Evolutionary conservation across 2,113 vertebrate species (phyloP).

Genomic region (Tupaia chinensis): DNA sequence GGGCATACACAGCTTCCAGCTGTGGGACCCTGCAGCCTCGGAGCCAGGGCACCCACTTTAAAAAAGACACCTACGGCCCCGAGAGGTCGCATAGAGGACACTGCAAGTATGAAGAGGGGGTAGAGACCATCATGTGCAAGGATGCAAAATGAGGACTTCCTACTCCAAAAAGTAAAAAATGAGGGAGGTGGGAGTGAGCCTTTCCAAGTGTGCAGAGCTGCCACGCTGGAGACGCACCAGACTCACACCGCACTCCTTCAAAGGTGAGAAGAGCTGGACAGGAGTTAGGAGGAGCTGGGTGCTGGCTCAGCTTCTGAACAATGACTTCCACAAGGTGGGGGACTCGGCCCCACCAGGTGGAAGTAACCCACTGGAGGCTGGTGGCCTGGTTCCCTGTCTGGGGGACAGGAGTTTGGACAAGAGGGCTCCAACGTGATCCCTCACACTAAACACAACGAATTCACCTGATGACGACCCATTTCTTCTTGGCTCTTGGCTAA

Average conservation of each 20-base stretch:
- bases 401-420: background rate
- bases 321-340: background rate
- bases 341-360: no score
- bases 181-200: background rate
- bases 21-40: background rate
- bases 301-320: background rate
- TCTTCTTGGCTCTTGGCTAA: background rate
- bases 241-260: background rate
- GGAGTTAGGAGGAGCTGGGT: background rate
- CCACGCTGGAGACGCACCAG: background rate
- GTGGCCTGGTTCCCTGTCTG: background rate
- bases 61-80: background rate
- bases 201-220: fast-evolving
- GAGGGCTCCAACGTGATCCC: background rate
- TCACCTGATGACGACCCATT: background rate
- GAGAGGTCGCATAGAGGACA: background rate
- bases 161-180: background rate
- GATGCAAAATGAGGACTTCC: background rate
- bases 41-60: background rate
- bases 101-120: fast-evolving
- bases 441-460: background rate
- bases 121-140: background rate
- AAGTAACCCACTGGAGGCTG: background rate
- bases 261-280: background rate
- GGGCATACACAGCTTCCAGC: background rate